These are phyloP conservation scores for Drosophila watanabei DNA, from an alignment of 1,140 invertebrate genomes.

Conservation along the genomic window DNA sequence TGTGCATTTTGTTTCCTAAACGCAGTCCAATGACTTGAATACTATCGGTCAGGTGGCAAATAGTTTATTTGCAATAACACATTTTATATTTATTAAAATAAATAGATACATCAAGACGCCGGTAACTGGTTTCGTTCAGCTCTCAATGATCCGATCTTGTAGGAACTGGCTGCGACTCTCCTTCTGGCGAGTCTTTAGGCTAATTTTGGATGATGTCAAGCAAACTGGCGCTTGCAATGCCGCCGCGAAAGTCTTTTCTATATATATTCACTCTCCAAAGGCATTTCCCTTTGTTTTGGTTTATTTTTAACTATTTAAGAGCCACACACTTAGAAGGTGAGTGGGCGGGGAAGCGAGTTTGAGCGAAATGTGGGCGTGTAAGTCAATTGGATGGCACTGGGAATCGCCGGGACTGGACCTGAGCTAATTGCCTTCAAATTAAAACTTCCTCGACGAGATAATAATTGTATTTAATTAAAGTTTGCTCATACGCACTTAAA, in stretches of 20 bases:
- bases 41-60: constrained; percentile 42
- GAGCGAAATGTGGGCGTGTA: constrained; percentile 33
- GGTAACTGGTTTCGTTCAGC: constrained; percentile 49
- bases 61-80: constrained; percentile 33
- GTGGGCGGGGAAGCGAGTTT: constrained; percentile 6
- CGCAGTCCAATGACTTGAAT: constrained; percentile 59
- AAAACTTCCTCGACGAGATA: constrained; percentile 31
- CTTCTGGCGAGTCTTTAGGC: constrained; percentile 18
- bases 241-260: constrained; percentile 10
- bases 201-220: constrained; percentile 51
- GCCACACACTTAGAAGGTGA: constrained; percentile 27
- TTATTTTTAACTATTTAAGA: constrained; percentile 57
- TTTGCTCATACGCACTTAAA: constrained; percentile 36
- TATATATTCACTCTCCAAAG: constrained; percentile 4
- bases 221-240: constrained; percentile 12
- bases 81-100: neutral
- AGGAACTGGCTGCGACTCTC: constrained; percentile 1
- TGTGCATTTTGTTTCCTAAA: constrained; percentile 56
- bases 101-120: constrained; percentile 40
- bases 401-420: constrained; percentile 2
- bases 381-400: constrained; percentile 7
- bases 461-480: constrained; percentile 38
- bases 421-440: constrained; percentile 37
- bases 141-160: constrained; percentile 9
- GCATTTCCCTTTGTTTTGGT: constrained; percentile 42